phyloP scores from a whole-genome alignment of 1,140 invertebrate species.

The Cryptotermes secundus region DNA sequence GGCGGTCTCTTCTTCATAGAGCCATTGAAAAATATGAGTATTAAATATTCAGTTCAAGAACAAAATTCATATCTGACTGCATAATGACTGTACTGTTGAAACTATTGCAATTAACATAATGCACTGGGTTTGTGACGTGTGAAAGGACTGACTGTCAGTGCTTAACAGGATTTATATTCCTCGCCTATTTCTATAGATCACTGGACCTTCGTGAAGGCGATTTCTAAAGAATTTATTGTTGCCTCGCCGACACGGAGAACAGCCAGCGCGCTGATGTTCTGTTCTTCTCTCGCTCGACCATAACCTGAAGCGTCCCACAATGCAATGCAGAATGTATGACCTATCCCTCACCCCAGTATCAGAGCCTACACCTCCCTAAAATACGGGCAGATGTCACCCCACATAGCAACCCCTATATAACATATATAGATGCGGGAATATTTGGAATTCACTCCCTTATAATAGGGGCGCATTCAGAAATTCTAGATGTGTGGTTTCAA shows the following conservation, averaged over 20 bases:
- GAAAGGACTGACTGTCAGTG: no score
- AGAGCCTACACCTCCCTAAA: background rate
- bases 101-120: no score
- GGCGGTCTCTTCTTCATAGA: no score
- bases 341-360: background rate
- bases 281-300: background rate
- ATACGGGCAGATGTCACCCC: background rate
- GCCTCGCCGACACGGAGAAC: background rate
- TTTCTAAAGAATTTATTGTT: constrained; percentile 6
- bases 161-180: no score
- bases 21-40: no score
- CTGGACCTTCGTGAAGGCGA: no score
- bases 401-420: background rate
- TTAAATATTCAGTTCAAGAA: no score
- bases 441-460: constrained; percentile 19
- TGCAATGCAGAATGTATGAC: background rate
- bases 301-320: background rate
- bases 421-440: constrained; percentile 5
- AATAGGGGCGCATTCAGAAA: constrained; percentile 10
- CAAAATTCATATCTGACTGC: no score
- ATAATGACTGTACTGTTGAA: no score
- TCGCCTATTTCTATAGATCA: no score
- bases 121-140: no score
- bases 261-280: background rate
- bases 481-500: constrained; percentile 10